These are phyloP conservation scores for Oreochromis niloticus DNA, from an alignment of 2,113 vertebrate genomes.

Conservation along the genomic window DNA sequence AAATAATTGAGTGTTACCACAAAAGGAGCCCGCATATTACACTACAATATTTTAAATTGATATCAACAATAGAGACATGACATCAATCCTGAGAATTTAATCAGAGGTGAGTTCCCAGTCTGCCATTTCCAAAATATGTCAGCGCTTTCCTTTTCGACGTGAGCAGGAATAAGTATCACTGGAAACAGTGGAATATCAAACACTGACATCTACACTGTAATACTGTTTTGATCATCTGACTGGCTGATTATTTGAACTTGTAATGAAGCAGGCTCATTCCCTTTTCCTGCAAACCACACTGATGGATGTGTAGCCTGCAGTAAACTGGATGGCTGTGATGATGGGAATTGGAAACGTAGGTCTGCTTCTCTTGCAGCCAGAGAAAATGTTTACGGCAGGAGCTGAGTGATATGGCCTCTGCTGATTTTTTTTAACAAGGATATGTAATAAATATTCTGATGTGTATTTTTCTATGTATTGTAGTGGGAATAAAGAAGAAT, in stretches of 20 bases:
- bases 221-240: slow-evolving; percentile 49
- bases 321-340: slow-evolving; percentile 38
- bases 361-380: slow-evolving; percentile 42
- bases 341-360: slow-evolving; percentile 34
- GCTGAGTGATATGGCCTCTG: slow-evolving; percentile 59
- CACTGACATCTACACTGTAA: slow-evolving; percentile 5
- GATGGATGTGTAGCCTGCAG: slow-evolving; percentile 45
- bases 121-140: not conserved
- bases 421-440: slow-evolving; percentile 22
- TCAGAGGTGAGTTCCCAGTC: not conserved
- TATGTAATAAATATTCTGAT: slow-evolving; percentile 43
- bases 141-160: not conserved
- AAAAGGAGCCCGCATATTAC: not conserved
- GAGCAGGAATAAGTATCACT: slow-evolving; percentile 22
- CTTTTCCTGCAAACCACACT: not conserved
- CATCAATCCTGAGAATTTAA: not conserved
- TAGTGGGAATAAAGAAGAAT: not conserved
- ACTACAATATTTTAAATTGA: not conserved
- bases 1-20: not conserved
- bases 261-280: slow-evolving; percentile 24
- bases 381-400: slow-evolving; percentile 65
- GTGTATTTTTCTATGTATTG: slow-evolving; percentile 14
- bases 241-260: slow-evolving; percentile 55
- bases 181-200: slow-evolving; percentile 23
- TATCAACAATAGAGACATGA: not conserved